These are phyloP conservation scores for Clupea harengus DNA, from an alignment of 2,113 vertebrate species.

Conservation along the genomic window DNA sequence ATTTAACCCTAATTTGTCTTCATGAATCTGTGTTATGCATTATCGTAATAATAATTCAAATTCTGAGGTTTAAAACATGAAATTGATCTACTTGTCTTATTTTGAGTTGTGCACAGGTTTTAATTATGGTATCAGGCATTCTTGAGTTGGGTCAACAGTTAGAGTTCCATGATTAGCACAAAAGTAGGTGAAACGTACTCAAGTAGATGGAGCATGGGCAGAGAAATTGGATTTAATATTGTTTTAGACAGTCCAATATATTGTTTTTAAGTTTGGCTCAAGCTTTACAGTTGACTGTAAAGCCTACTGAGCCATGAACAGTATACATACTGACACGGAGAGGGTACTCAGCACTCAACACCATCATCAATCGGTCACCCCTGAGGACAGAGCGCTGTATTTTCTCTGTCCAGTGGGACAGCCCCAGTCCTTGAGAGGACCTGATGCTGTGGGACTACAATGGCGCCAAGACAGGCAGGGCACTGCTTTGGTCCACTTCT, in stretches of 20 bases:
- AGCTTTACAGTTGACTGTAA: background rate
- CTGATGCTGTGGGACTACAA: background rate
- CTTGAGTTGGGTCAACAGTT: background rate
- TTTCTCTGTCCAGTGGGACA: background rate
- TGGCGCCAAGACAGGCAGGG: background rate
- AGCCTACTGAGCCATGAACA: background rate
- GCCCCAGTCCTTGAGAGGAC: background rate
- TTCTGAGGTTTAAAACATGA: background rate
- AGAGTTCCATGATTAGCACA: background rate
- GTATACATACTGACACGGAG: background rate
- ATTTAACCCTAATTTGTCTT: background rate
- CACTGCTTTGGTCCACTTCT: background rate
- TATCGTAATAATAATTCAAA: too few species aligned
- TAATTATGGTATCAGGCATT: background rate
- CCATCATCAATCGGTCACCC: background rate
- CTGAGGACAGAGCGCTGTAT: background rate
- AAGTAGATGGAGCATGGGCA: background rate
- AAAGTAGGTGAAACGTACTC: background rate
- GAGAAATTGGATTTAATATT: background rate
- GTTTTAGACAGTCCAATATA: too few species aligned
- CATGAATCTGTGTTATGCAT: background rate
- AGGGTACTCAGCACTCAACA: background rate
- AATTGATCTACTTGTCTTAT: background rate
- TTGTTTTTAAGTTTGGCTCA: background rate
- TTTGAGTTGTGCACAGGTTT: background rate